Conservation (phyloP, 2,888 invertebrate species). For the Ochlodes sylvanus region DNA sequence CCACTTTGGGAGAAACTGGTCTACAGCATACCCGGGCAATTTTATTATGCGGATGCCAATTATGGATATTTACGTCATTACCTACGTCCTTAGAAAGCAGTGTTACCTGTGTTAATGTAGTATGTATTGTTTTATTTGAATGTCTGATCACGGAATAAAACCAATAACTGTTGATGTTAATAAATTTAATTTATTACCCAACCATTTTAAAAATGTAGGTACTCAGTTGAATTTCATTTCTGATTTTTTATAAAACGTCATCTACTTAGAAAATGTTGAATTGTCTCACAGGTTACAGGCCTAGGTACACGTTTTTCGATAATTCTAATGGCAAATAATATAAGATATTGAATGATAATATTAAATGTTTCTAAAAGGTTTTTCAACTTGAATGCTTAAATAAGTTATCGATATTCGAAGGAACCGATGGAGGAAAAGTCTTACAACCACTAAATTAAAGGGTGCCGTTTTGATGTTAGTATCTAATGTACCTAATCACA, state of each 20-base stretch:
- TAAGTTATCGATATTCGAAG: not conserved
- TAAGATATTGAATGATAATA: not conserved
- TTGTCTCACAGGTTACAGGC: not conserved
- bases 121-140: too few relatives aligned
- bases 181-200: too few relatives aligned
- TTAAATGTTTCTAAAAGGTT: conserved; percentile 3
- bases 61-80: not conserved
- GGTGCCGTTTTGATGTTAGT: conserved; percentile 23
- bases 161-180: too few relatives aligned
- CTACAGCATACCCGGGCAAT: not conserved
- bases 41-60: not conserved
- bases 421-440: conserved; percentile 15
- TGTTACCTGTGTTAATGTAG: too few relatives aligned
- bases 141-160: too few relatives aligned
- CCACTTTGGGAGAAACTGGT: too few relatives aligned
- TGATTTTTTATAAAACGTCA: not conserved
- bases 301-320: not conserved
- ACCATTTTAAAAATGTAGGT: too few relatives aligned
- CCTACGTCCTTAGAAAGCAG: too few relatives aligned
- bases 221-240: too few relatives aligned
- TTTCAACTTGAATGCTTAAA: conserved; percentile 15
- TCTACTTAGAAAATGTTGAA: not conserved
- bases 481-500: conserved; percentile 10
- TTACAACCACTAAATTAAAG: conserved; percentile 23
- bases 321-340: too few relatives aligned